A percentile compares a stretch with the other conserved stretches of the same genome.
Conservation (phyloP, 2,797 vertebrate species). For the Cuculus canorus region DNA sequence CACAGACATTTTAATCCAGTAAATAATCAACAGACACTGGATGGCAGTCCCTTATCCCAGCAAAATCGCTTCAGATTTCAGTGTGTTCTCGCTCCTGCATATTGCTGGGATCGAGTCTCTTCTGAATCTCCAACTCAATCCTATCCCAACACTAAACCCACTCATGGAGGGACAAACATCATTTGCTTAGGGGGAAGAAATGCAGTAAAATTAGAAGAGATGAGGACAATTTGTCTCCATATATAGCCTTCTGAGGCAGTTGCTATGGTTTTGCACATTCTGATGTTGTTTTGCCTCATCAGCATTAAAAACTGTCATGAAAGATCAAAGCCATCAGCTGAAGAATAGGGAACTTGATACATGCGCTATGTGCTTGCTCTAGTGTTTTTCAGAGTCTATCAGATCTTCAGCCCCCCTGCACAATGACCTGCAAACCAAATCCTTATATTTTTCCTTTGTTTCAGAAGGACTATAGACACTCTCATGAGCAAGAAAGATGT, state of each 20-base stretch:
- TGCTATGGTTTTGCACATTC: conserved; percentile 46
- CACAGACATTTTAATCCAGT: neutral
- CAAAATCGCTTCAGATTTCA: neutral
- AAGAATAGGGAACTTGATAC: neutral
- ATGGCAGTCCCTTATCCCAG: neutral
- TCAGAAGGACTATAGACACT: neutral
- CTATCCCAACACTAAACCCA: neutral
- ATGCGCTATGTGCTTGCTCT: neutral
- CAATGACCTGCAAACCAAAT: neutral
- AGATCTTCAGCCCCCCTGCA: neutral
- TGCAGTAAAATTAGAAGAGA: neutral
- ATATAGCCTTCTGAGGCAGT: neutral
- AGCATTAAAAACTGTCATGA: neutral
- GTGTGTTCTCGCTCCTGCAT: neutral
- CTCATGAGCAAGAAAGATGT: neutral
- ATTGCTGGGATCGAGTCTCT: neutral
- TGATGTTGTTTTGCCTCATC: conserved; percentile 15
- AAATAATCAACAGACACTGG: neutral
- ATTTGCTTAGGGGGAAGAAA: neutral
- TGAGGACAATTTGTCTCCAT: neutral
- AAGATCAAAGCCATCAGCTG: conserved; percentile 14
- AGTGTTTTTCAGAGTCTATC: neutral
- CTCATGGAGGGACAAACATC: neutral
- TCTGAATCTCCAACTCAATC: neutral
- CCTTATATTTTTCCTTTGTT: neutral